Conservation (phyloP, 2,888 invertebrate species). For the Heliconius sara region DNA sequence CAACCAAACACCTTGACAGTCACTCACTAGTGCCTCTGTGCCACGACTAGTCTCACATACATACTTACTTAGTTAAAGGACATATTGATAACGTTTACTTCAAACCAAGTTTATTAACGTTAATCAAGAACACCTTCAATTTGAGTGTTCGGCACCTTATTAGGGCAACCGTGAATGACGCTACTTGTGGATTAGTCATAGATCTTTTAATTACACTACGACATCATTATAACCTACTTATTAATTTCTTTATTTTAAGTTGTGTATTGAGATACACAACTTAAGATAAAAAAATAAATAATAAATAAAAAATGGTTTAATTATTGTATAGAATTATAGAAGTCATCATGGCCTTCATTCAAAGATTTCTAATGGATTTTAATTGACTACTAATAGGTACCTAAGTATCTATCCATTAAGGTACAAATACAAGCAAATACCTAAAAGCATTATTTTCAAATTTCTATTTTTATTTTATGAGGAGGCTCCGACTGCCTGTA, state of each 20-base stretch:
- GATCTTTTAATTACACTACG: constrained; percentile 5
- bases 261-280: not conserved
- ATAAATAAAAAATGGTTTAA: too few relatives aligned
- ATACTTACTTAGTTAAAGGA: too few relatives aligned
- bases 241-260: not conserved
- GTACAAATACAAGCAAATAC: not conserved
- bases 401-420: not conserved
- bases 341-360: not conserved
- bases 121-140: not conserved
- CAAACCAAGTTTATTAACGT: not conserved
- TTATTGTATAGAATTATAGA: too few relatives aligned
- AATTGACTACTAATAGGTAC: not conserved
- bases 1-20: too few relatives aligned
- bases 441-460: not conserved
- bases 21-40: too few relatives aligned
- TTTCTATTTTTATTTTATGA: too few relatives aligned
- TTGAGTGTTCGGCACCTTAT: constrained; percentile 25
- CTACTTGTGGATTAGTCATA: constrained; percentile 32
- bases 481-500: too few relatives aligned
- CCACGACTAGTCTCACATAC: too few relatives aligned
- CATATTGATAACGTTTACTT: not conserved
- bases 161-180: constrained; percentile 27
- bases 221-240: not conserved
- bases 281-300: too few relatives aligned
- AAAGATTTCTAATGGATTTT: not conserved